Evolutionary conservation across 2,113 vertebrate species (phyloP), one percentile per base, ranked within the genome.

Genomic region (Proterorhinus semilunaris): DNA sequence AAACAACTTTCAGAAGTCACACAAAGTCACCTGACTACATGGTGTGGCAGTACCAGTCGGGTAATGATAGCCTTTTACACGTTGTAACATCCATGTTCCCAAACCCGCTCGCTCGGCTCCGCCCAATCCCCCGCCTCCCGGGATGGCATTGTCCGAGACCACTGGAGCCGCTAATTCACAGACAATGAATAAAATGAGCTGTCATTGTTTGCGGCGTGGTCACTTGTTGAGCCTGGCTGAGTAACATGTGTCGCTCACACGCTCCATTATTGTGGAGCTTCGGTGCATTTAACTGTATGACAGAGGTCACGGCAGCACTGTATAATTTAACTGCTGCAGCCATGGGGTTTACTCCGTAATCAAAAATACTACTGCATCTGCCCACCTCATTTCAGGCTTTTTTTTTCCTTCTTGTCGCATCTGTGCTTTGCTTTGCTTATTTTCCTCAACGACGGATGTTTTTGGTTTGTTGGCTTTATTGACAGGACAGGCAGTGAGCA

Each of bases 171-270:
- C 75, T 87, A 87, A 90, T 90, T 90, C 75, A 66, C 75, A 80
- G 81, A 89, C 87, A 87, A 91, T 89, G 84, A 86, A 86, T 83
- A 71, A 89, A 91, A 89, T 82, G 72, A 87, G 86, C 82, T 82
- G 77, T 85, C 79, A 90, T 90, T 86, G 88, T 88, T 85, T 21
- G 78, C 79, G 65, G 75, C 84, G 90, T 86, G 82, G 85, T 87
- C 82, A 88, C 87, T 88, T 91, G 87, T 89, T 86, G 88, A 83
- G 81, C 62, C 27, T 17, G 73, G 57, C 76, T 46, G 76, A 73
- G 72, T 72, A 86, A 83, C 85, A 78, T 79, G 69, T 86, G 86
- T 79, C 79, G 78, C 80, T 81, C 69, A 44, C 12, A 43, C 75
- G 83, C 71, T 84, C 78, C 81, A 87, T 89, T 88, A 87, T 81